Conservation (phyloP, 2,113 vertebrate genomes). For the Acrocephalus arundinaceus region DNA sequence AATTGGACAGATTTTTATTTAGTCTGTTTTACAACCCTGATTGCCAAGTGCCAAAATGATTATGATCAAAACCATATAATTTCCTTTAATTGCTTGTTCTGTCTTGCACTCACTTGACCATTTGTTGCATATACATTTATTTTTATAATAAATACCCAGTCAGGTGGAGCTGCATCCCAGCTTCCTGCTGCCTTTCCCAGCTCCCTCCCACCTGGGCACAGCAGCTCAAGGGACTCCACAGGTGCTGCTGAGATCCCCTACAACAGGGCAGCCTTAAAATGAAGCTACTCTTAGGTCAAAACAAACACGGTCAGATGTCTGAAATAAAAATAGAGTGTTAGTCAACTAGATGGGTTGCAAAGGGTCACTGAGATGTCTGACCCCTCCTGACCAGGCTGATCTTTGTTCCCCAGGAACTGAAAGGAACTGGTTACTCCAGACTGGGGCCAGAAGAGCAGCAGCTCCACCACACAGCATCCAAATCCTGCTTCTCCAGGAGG, state of each 20-base stretch:
- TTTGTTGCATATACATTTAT: not conserved
- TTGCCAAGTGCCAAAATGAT: fast-evolving
- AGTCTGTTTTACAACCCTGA: not conserved
- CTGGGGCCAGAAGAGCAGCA: not conserved
- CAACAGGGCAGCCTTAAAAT: not conserved
- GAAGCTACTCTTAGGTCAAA: not conserved
- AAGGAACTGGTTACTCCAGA: not conserved
- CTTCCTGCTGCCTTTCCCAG: not conserved
- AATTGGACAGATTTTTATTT: not conserved
- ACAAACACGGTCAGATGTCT: fast-evolving
- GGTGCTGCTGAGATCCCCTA: not conserved
- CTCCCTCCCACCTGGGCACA: not conserved
- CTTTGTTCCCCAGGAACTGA: not conserved
- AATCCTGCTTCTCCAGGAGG: not conserved
- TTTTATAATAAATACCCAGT: not conserved
- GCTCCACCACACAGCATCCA: not conserved
- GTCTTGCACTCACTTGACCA: not conserved
- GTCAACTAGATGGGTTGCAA: not conserved
- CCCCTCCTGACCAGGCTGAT: not conserved
- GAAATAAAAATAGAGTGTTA: not conserved
- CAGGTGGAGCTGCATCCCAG: not conserved
- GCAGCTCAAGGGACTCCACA: not conserved
- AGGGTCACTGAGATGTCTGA: not conserved
- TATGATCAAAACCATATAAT: not conserved
- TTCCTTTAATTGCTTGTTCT: not conserved